phyloP scores from a whole-genome alignment of 2,113 vertebrate species.

The Sapajus apella region DNA sequence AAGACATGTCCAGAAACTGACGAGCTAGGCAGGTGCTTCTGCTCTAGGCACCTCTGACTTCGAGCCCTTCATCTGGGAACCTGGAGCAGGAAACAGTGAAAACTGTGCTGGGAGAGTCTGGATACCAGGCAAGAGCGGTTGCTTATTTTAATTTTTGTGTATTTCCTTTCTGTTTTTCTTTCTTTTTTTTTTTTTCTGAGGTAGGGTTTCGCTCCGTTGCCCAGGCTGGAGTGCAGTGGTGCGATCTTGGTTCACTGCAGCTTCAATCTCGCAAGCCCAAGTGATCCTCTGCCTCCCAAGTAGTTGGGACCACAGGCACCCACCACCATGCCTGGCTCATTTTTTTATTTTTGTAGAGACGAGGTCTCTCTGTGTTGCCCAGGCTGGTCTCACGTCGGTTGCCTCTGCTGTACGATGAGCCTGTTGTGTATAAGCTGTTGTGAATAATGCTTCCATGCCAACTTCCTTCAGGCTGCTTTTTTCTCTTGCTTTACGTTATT shows the following conservation, averaged over 20 bases:
- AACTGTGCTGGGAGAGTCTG: background rate
- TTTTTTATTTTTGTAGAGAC: no score
- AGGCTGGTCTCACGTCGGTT: background rate
- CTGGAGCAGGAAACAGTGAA: rapidly evolving
- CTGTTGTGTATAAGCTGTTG: no score
- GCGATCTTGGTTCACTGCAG: no score
- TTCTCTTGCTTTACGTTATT: background rate
- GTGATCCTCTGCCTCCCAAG: no score
- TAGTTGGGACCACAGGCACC: no score
- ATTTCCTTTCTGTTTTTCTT: background rate
- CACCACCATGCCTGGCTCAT: no score
- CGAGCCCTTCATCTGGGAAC: background rate
- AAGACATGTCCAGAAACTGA: background rate
- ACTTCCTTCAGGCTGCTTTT: background rate
- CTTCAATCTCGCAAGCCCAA: no score
- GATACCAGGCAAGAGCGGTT: background rate
- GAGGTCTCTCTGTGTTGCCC: no score
- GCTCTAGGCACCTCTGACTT: no score
- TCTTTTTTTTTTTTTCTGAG: no score
- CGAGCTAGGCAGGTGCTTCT: background rate
- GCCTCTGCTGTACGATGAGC: background rate
- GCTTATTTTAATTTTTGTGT: background rate
- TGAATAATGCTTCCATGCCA: background rate
- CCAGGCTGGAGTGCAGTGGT: no score
- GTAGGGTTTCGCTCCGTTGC: no score